Evolutionary conservation across 2,888 invertebrate genomes (phyloP).

Genomic region (Nowickia ferox): DNA sequence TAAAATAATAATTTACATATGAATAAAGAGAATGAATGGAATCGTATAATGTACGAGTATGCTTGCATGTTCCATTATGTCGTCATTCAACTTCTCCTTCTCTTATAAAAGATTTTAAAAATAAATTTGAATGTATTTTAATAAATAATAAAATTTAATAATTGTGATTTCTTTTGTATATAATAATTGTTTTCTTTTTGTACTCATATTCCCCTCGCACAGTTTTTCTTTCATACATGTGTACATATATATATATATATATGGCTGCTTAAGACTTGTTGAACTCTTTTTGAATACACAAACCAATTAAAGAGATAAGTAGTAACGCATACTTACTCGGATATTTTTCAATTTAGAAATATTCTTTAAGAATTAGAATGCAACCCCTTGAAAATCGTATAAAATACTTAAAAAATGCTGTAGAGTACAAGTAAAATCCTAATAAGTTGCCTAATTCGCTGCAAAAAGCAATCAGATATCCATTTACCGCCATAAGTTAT

Average conservation of each 20-base stretch:
- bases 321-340: too few species aligned
- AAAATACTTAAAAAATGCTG: too few species aligned
- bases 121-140: not conserved
- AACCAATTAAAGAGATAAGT: too few species aligned
- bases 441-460: too few species aligned
- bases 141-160: not conserved
- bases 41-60: not conserved
- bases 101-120: not conserved
- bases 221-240: not conserved
- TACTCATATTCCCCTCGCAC: not conserved
- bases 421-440: too few species aligned
- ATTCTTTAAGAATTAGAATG: too few species aligned
- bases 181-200: not conserved
- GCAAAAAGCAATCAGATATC: too few species aligned
- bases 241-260: not conserved
- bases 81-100: not conserved
- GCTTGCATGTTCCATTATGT: not conserved
- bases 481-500: too few species aligned
- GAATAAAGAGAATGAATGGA: constrained; percentile 16
- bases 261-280: too few species aligned
- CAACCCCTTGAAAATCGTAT: too few species aligned
- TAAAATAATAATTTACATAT: constrained; percentile 37
- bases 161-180: not conserved
- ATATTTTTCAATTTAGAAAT: too few species aligned
- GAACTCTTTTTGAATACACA: too few species aligned